Evolutionary conservation across 2,888 invertebrate genomes (phyloP).

Genomic region (Brenthis hecate): DNA sequence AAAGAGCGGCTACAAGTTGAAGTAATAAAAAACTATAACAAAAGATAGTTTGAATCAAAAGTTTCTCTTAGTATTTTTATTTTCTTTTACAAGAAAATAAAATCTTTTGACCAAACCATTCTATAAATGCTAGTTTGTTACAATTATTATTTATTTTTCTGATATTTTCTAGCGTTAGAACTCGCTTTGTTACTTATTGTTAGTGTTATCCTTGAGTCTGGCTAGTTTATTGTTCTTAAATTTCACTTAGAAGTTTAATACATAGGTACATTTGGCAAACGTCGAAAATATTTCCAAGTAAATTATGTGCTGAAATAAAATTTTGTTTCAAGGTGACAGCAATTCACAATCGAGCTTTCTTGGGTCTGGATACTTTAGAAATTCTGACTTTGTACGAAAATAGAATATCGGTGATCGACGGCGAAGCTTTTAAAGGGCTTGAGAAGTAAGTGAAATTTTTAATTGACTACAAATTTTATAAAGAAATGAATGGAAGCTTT

Average conservation of each 20-base stretch:
- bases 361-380: slow-evolving; percentile 92
- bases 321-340: slow-evolving; percentile 81
- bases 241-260: slow-evolving; percentile 2
- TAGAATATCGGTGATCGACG: slow-evolving; percentile 89
- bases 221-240: background rate
- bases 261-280: background rate
- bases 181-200: no score
- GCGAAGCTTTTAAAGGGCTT: slow-evolving; percentile 92
- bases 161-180: no score
- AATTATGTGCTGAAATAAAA: background rate
- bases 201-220: no score
- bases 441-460: slow-evolving; percentile 86
- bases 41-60: no score
- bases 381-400: slow-evolving; percentile 94
- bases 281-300: background rate
- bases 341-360: slow-evolving; percentile 91
- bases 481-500: no score
- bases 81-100: no score
- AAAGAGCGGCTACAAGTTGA: no score
- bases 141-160: no score
- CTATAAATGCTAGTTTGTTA: no score
- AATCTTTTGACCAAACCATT: no score
- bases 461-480: background rate
- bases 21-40: no score
- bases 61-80: no score